Conservation (phyloP, 2,797 vertebrate genomes). For the Clarias fuscus region DNA sequence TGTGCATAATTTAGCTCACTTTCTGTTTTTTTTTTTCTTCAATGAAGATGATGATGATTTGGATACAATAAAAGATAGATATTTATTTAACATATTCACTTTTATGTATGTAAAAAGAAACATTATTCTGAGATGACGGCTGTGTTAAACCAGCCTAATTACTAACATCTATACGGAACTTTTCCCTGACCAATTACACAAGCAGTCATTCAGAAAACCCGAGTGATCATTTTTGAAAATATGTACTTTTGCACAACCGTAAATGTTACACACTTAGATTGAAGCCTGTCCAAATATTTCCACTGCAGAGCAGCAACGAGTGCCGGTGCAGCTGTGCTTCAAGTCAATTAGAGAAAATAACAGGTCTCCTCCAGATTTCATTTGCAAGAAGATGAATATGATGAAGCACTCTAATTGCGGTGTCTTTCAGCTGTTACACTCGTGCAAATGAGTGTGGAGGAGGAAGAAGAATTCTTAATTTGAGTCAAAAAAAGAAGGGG, state of each 20-base stretch:
- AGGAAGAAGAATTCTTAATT: slow-evolving; percentile 16
- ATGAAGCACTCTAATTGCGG: slow-evolving; percentile 43
- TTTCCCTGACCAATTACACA: background rate
- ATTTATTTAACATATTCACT: background rate
- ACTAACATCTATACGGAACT: background rate
- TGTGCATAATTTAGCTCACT: background rate
- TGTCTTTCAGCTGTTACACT: slow-evolving; percentile 36
- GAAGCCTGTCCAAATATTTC: slow-evolving; percentile 40
- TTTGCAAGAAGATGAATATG: slow-evolving; percentile 38
- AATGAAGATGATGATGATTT: background rate
- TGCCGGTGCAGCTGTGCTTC: slow-evolving; percentile 32
- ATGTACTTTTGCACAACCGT: background rate
- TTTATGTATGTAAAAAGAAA: background rate
- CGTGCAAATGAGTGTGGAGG: slow-evolving; percentile 33
- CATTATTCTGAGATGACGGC: background rate
- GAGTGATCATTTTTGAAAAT: background rate
- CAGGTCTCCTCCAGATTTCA: slow-evolving; percentile 43
- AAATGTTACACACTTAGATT: background rate
- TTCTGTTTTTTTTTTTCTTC: background rate
- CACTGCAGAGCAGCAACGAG: slow-evolving; percentile 9
- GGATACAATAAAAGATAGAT: background rate
- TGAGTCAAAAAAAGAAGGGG: slow-evolving; percentile 5
- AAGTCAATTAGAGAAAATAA: slow-evolving; percentile 46
- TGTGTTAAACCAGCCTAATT: background rate
- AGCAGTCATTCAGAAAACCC: background rate